Conservation (phyloP, 2,113 vertebrate species). For the Sardina pilchardus region DNA sequence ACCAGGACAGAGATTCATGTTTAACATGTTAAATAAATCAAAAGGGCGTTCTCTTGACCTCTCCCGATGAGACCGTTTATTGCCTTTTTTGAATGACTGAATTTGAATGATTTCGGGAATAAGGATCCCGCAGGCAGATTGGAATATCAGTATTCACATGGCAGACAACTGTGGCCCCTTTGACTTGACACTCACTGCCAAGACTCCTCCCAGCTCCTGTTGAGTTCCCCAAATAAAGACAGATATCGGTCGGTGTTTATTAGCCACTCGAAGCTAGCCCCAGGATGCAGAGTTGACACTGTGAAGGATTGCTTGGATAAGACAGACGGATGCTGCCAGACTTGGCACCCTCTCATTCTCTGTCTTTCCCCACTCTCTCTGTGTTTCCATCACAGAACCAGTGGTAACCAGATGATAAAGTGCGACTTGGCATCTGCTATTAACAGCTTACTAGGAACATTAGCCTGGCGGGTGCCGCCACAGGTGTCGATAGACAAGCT, state of each 20-base stretch:
- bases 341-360: constrained; percentile 26
- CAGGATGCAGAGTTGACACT: constrained; percentile 39
- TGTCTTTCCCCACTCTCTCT: constrained; percentile 20
- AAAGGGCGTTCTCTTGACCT: constrained; percentile 22
- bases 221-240: constrained; percentile 44
- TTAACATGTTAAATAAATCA: constrained; percentile 39
- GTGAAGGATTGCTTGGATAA: constrained; percentile 43
- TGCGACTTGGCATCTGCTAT: not conserved
- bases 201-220: constrained; percentile 10
- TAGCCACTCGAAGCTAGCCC: constrained; percentile 39
- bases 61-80: constrained; percentile 1
- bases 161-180: constrained; percentile 17
- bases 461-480: not conserved
- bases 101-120: not conserved
- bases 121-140: not conserved
- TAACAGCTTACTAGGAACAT: not conserved
- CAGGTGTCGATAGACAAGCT: not conserved
- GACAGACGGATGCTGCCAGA: constrained; percentile 44
- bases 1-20: not conserved
- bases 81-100: not conserved
- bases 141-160: constrained; percentile 22
- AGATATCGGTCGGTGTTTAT: constrained; percentile 47
- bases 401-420: constrained; percentile 10
- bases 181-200: constrained; percentile 18
- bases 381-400: not conserved